These are phyloP conservation scores for Portevinia maculata DNA, from an alignment of 2,888 invertebrate genomes.

Conservation along the genomic window DNA sequence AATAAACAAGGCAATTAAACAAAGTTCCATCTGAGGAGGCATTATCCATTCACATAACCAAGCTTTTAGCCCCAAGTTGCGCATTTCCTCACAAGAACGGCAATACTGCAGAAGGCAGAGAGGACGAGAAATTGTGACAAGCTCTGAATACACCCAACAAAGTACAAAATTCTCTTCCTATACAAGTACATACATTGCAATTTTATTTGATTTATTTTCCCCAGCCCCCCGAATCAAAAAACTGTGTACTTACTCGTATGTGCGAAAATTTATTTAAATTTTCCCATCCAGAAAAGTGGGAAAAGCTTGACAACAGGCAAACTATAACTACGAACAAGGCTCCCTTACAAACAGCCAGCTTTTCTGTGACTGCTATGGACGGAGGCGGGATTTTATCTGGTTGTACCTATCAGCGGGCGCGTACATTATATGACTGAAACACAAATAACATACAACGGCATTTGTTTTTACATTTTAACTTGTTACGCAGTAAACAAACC, in stretches of 20 bases:
- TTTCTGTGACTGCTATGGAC: conserved; percentile 17
- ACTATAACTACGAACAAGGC: conserved; percentile 12
- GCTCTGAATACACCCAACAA: conserved; percentile 14
- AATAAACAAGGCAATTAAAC: conserved; percentile 18
- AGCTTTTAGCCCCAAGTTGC: conserved; percentile 46
- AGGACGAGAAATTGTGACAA: conserved; percentile 39
- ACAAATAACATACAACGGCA: conserved; percentile 54
- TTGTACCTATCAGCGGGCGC: conserved; percentile 41
- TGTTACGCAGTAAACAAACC: conserved; percentile 68
- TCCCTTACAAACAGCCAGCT: conserved; percentile 13
- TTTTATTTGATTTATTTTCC: conserved; percentile 64
- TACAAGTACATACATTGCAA: conserved; percentile 59
- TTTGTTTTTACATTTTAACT: conserved; percentile 72
- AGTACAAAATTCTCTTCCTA: conserved; percentile 42
- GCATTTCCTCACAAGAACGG: conserved; percentile 49
- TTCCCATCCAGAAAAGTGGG: conserved; percentile 16
- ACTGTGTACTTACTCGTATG: background rate
- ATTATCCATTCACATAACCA: conserved; percentile 39
- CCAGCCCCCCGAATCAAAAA: background rate
- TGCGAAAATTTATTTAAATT: conserved; percentile 67
- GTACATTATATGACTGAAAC: conserved; percentile 41
- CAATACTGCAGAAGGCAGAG: conserved; percentile 8
- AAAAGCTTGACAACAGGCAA: conserved; percentile 49
- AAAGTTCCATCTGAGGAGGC: conserved; percentile 34
- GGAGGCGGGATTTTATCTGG: conserved; percentile 42